phyloP scores from a whole-genome alignment of 2,113 vertebrate genomes.

The Gulo gulo region DNA sequence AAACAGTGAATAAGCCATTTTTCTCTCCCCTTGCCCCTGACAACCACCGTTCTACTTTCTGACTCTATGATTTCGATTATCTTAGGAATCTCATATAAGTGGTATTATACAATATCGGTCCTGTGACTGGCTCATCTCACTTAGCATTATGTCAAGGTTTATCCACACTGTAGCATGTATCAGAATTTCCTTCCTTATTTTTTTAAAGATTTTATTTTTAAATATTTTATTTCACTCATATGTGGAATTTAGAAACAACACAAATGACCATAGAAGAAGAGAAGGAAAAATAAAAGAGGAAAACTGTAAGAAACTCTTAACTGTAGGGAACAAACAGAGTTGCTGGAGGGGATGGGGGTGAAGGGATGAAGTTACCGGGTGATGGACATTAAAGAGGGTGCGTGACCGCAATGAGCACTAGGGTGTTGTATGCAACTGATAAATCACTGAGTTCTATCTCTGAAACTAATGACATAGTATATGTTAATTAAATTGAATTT shows the following conservation, averaged over 20 bases:
- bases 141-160: neutral
- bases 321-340: neutral
- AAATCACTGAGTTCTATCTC: neutral
- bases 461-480: neutral
- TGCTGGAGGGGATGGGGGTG: neutral
- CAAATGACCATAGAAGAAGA: neutral
- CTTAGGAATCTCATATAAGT: neutral
- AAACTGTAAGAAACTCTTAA: neutral
- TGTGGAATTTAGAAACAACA: neutral
- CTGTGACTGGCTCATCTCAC: neutral
- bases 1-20: neutral
- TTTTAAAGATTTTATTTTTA: neutral
- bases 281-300: neutral
- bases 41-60: neutral
- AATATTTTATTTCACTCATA: neutral
- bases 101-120: neutral
- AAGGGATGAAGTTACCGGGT: neutral
- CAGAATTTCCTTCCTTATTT: neutral
- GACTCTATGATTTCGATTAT: neutral
- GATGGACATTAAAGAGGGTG: neutral
- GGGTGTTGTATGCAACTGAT: neutral
- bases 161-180: neutral
- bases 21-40: neutral
- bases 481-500: neutral
- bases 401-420: neutral